A percentile compares a stretch with the other conserved stretches of the same genome.
Evolutionary conservation across 1,140 invertebrate species (phyloP).

Genomic region (Anthonomus grandis): DNA sequence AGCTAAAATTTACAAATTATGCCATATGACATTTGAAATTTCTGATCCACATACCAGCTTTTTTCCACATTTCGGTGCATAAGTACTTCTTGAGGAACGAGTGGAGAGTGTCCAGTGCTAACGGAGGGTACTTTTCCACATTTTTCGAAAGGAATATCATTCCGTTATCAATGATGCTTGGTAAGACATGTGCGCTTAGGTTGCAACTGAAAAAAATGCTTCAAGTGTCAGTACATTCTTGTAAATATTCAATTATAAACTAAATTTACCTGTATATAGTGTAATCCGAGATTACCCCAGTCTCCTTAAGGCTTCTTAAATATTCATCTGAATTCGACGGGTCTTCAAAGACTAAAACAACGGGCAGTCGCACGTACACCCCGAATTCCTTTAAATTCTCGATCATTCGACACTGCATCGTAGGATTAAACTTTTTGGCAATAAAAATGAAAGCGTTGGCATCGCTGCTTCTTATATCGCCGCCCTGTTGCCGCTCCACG

Average conservation of each 20-base stretch:
- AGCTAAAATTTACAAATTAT: constrained; percentile 35
- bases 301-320: constrained; percentile 22
- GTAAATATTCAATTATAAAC: neutral
- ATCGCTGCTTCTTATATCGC: constrained; percentile 23
- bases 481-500: constrained; percentile 32
- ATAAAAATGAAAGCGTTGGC: constrained; percentile 41
- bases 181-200: constrained; percentile 11
- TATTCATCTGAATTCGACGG: constrained; percentile 19
- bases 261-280: constrained; percentile 26
- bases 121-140: constrained; percentile 51
- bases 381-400: constrained; percentile 35
- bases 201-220: constrained; percentile 19
- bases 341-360: constrained; percentile 37
- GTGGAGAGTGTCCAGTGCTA: constrained; percentile 59
- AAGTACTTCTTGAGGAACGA: constrained; percentile 57
- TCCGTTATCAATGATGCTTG: constrained; percentile 51
- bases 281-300: constrained; percentile 34
- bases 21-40: neutral
- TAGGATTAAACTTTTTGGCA: constrained; percentile 30
- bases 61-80: constrained; percentile 63
- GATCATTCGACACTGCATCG: constrained; percentile 30
- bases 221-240: constrained; percentile 2
- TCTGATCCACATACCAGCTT: constrained; percentile 42
- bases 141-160: constrained; percentile 59
- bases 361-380: constrained; percentile 33